Conservation (phyloP, 2,113 vertebrate genomes). For the Cavia aperea region DNA sequence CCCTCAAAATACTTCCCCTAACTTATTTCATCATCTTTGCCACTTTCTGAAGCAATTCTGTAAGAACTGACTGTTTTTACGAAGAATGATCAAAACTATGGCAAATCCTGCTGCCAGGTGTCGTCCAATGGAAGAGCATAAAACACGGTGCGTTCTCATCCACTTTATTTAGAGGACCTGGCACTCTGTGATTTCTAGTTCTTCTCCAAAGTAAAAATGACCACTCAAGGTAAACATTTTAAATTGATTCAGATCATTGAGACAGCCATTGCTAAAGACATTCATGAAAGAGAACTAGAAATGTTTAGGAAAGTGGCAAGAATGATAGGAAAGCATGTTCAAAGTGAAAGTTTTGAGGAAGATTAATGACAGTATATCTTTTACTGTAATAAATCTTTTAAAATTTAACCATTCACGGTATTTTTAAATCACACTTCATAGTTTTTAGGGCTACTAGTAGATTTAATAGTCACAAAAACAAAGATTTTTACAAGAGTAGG, state of each 20-base stretch:
- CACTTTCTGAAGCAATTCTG: neutral
- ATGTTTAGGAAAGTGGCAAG: neutral
- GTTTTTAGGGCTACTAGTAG: neutral
- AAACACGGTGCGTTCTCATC: neutral
- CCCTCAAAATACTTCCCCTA: neutral
- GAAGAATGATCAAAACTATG: neutral
- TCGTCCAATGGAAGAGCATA: neutral
- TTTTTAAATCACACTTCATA: neutral
- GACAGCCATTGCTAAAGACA: neutral
- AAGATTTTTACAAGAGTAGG: neutral
- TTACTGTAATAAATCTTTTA: neutral
- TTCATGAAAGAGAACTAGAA: neutral
- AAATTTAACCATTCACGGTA: neutral
- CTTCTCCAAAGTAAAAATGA: neutral
- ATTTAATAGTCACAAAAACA: neutral
- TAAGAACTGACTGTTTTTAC: neutral
- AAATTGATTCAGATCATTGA: neutral
- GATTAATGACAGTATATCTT: neutral
- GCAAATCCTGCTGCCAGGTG: neutral
- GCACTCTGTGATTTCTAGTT: neutral
- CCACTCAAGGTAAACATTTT: neutral
- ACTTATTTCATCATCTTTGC: neutral
- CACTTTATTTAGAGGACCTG: neutral
- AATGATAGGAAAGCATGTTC: neutral
- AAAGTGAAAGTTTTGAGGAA: neutral